Evolutionary conservation across 1,140 invertebrate genomes (phyloP), one percentile per base, ranked within the genome.

Genomic region (Lanistes nyassanus): DNA sequence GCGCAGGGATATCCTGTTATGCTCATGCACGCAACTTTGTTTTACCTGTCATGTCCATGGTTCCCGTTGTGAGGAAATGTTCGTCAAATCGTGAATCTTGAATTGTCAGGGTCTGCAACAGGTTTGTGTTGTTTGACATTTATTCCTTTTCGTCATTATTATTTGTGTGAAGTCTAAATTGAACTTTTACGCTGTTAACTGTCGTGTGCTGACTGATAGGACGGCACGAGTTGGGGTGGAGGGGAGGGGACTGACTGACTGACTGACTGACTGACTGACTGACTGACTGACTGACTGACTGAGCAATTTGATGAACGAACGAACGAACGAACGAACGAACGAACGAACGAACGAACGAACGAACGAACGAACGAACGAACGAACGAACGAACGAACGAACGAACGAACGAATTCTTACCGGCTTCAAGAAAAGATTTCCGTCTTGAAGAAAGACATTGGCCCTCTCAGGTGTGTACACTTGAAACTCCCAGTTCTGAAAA

Each of bases 401-500:
- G n/a, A 21, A 64, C 21, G 23, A 19, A 3, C n/a, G 6, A 53
- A 36, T 29, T 82, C 79, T 80, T 60, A 85, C 84, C 26, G 85
- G 85, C 56, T 83, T 92, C 29, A 95, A 91, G 56, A 86, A 82
- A 2, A 95, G 83, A 13, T 86, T 86, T 4, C 93, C 92, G 74
- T 93, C 88, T n/a, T 85, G 83, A 0, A 91, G 82, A 56, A 90
- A 90, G 2, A 93, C 86, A 84, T 92, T 93, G 23, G 88, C 87
- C 3, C 85, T 75, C 60, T 91, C 90, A 67, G 92, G 90, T 31
- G 90, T 85, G 82, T 94, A 94, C 19, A 92, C 87, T 76, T 93
- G 93, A 85, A 94, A 94, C 78, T 94, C 93, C 91, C 92, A 92
- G 84, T 93, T 94, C 84, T 85, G 81, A 69, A 75, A 77, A 47